Conservation (phyloP, 2,113 vertebrate genomes). For the Cryptotis parvus region DNA sequence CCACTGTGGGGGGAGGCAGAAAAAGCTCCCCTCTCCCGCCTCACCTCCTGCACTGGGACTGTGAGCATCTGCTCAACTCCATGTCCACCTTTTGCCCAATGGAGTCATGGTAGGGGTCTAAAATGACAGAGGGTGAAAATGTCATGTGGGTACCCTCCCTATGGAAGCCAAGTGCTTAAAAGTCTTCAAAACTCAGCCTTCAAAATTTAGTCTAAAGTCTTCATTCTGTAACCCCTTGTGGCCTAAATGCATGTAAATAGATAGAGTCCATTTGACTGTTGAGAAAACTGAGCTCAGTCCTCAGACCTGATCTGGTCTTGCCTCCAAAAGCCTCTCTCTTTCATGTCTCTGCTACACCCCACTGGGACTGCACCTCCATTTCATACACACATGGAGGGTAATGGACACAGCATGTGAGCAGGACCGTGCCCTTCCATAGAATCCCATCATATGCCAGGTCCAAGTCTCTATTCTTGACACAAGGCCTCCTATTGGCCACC, state of each 20-base stretch:
- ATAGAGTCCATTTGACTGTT: background rate
- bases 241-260: background rate
- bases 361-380: background rate
- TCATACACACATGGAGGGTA: too few species aligned
- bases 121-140: too few species aligned
- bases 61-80: too few species aligned
- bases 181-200: background rate
- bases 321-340: background rate
- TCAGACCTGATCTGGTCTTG: background rate
- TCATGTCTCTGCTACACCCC: background rate
- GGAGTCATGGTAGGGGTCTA: too few species aligned
- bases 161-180: too few species aligned
- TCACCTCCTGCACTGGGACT: too few species aligned
- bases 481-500: background rate
- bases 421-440: background rate
- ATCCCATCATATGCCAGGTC: background rate
- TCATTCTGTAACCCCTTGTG: background rate
- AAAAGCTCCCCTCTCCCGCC: accelerated
- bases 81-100: too few species aligned
- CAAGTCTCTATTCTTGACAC: background rate
- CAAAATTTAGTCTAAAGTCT: background rate
- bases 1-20: background rate
- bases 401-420: background rate
- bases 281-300: background rate
- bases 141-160: too few species aligned